A percentile compares a stretch with the other conserved stretches of the same genome.
These are phyloP conservation scores for Champsocephalus gunnari DNA, from an alignment of 2,797 vertebrate genomes.

Conservation along the genomic window DNA sequence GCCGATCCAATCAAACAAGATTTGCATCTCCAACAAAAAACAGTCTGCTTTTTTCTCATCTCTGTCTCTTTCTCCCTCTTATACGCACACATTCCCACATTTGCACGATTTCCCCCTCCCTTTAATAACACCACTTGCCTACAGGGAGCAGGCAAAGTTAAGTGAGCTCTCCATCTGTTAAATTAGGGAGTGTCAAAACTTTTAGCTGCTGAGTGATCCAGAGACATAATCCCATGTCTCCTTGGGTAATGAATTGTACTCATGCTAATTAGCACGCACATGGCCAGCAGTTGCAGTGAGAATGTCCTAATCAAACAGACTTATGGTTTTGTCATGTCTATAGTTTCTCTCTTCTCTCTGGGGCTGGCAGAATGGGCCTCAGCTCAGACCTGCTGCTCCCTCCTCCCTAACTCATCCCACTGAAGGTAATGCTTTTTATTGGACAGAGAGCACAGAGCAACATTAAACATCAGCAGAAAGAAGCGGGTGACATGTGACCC, in stretches of 20 bases:
- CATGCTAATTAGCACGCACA: conserved; percentile 75
- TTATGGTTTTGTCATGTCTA: conserved; percentile 71
- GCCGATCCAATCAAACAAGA: conserved; percentile 64
- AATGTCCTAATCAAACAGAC: conserved; percentile 77
- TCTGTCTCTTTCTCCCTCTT: conserved; percentile 11
- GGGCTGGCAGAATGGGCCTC: conserved; percentile 19
- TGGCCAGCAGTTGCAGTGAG: conserved; percentile 61
- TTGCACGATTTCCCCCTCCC: conserved; percentile 33
- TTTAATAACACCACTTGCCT: conserved; percentile 70
- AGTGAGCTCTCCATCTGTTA: conserved; percentile 78
- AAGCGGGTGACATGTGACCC: conserved; percentile 6
- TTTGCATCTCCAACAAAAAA: conserved; percentile 59
- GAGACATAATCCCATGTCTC: conserved; percentile 78
- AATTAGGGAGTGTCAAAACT: conserved; percentile 79
- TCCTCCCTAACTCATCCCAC: background rate
- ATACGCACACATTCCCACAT: conserved; percentile 32
- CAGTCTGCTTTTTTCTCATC: conserved; percentile 20
- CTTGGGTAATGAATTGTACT: conserved; percentile 76
- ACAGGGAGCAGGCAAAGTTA: conserved; percentile 77
- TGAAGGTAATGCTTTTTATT: conserved; percentile 29
- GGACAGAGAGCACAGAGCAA: conserved; percentile 9
- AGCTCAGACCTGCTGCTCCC: conserved; percentile 16
- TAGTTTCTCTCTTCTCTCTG: conserved; percentile 40
- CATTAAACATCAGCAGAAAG: conserved; percentile 30
- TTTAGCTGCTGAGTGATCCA: conserved; percentile 75